Base-by-base conservation (phyloP, 2,113 vertebrate genomes). In the Vulpes lagopus region DNA sequence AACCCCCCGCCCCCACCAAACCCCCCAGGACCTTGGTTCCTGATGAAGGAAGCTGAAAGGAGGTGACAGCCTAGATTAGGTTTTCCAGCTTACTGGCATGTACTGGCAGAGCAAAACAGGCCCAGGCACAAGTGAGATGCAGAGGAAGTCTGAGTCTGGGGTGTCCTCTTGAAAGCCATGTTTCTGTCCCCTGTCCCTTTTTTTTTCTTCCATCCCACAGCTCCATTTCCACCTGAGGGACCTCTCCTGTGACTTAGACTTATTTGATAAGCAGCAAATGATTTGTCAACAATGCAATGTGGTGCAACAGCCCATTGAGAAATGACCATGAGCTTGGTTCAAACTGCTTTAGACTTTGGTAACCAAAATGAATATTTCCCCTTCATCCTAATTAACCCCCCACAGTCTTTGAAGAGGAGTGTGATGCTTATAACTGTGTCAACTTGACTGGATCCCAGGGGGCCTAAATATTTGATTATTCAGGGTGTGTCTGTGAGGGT, bases 201-300 rank as follows among this genome's bases (percentile, higher is more conserved):
- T 59, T 59, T 38, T 53, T n/a, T 6, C 43, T 59, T 83, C 23
- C 27, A n/a, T 53, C 32, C 76, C 30, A 43, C 32, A 10, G 57
- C 60, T 78, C 81, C 84, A 78, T 60, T 73, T 35, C 19, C 71
- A 16, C 11, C 57, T 27, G 22, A 14, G n/a, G 19, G 35, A 14
- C 27, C 14, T 73, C 11, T 67, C 32, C 38, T 27, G 23, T 25
- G 88, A n/a, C 32, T 25, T 43, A 80, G 20, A 14, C 62, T 92
- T 49, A 55, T 35, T 64, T 69, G 25, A 55, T 74, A 80, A 88
- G 60, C 23, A 71, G 38, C 43, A 69, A 53, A 12, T 60, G 71
- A 25, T 81, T 94, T 91, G 53, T 85, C 62, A 96, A 93, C 55
- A 88, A 69, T 55, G 55, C 55, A 91, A 91, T 30, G 67, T 16